Conservation (phyloP, 92 coral and sea anemone species). For the Siderastrea radians region DNA sequence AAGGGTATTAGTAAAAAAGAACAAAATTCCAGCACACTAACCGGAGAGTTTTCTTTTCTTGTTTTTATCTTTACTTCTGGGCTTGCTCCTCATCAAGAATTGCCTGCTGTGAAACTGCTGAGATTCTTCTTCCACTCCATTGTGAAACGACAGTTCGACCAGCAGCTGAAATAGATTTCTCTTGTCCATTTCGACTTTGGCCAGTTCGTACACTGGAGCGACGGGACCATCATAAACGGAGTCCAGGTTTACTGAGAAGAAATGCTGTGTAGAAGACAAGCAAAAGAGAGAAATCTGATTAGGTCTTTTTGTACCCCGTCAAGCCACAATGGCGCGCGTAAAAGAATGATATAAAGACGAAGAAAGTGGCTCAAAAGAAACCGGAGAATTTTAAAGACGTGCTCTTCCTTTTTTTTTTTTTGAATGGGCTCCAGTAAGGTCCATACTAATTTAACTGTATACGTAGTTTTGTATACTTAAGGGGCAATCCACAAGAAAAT, state of each 20-base stretch:
- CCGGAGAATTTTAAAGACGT: too few relatives aligned
- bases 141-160: slow-evolving; percentile 68
- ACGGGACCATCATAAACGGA: slow-evolving; percentile 84
- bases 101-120: slow-evolving; percentile 80
- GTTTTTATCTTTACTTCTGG: slow-evolving; percentile 13
- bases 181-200: slow-evolving; percentile 71
- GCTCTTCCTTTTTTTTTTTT: too few relatives aligned
- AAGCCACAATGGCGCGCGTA: too few relatives aligned
- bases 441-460: too few relatives aligned
- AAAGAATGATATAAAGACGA: too few relatives aligned
- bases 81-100: slow-evolving; percentile 77
- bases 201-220: slow-evolving; percentile 81
- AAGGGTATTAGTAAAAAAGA: background rate
- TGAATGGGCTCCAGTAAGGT: too few relatives aligned
- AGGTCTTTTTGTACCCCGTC: too few relatives aligned
- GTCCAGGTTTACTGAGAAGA: slow-evolving; percentile 88
- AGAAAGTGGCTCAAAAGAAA: too few relatives aligned
- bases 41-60: slow-evolving; percentile 38
- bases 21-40: background rate
- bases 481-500: too few relatives aligned
- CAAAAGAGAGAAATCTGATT: background rate
- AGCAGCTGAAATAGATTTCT: slow-evolving; percentile 82
- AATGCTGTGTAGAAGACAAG: slow-evolving; percentile 61
- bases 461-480: too few relatives aligned
- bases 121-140: slow-evolving; percentile 55